phyloP scores from a whole-genome alignment of 2,113 vertebrate species.

The Erythrolamprus reginae region DNA sequence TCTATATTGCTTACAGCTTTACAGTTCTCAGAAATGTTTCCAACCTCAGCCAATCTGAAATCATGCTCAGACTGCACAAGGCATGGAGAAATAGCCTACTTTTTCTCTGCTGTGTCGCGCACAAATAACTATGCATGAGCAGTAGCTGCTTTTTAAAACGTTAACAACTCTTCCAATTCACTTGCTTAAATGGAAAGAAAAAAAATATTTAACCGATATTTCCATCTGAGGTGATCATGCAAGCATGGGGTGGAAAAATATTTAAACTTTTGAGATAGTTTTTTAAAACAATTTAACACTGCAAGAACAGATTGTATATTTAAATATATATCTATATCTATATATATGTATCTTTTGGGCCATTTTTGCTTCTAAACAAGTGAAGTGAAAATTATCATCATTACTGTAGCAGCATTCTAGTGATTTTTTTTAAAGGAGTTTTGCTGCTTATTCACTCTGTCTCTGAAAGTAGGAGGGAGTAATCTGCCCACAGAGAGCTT shows the following conservation, averaged over 20 bases:
- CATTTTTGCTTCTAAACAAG: slow-evolving; percentile 29
- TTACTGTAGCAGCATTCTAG: slow-evolving; percentile 11
- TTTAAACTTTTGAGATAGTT: background rate
- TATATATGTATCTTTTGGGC: background rate
- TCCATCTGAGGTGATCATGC: background rate
- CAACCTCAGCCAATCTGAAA: slow-evolving; percentile 43
- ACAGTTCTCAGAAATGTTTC: background rate
- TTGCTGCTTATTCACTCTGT: slow-evolving; percentile 23
- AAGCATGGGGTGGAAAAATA: background rate
- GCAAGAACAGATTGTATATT: background rate
- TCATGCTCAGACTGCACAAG: slow-evolving; percentile 37
- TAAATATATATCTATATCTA: slow-evolving; percentile 9
- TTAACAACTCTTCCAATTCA: background rate
- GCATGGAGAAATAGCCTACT: background rate
- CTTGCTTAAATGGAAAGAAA: background rate
- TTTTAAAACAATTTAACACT: background rate
- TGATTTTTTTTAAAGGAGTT: background rate
- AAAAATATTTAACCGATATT: background rate
- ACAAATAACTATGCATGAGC: slow-evolving; percentile 13
- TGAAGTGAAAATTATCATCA: background rate
- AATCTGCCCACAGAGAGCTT: fast-evolving
- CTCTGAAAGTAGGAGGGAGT: slow-evolving; percentile 14
- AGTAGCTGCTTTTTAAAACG: background rate
- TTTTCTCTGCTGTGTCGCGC: background rate
- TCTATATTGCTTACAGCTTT: slow-evolving; percentile 14